These are phyloP conservation scores for Temnothorax nylanderi DNA, from an alignment of 1,140 invertebrate genomes.

Conservation along the genomic window DNA sequence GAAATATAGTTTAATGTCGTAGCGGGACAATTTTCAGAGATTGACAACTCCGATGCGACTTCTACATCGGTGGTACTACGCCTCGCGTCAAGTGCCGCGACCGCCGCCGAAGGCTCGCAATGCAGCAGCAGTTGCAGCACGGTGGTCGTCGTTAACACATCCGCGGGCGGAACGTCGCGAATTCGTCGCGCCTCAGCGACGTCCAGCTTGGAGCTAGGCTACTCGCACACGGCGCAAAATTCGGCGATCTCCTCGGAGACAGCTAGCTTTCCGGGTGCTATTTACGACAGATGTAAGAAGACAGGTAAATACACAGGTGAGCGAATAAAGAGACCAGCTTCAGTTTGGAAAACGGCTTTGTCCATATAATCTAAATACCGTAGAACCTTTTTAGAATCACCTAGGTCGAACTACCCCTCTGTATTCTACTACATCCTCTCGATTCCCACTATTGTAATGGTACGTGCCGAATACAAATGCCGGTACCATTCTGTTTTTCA, in stretches of 20 bases:
- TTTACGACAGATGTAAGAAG: conserved; percentile 85
- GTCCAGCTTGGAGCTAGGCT: conserved; percentile 92
- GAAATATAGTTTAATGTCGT: not conserved
- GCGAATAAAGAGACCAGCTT: not conserved
- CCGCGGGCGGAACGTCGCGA: conserved; percentile 86
- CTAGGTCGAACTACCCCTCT: not conserved
- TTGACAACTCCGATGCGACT: conserved; percentile 76
- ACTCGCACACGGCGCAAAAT: conserved; percentile 93
- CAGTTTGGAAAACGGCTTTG: not conserved
- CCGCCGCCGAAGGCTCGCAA: conserved; percentile 89
- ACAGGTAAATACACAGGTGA: conserved; percentile 81
- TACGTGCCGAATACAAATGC: conserved; percentile 11
- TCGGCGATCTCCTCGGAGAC: conserved; percentile 87
- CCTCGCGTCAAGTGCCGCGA: conserved; percentile 72
- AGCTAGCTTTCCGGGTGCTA: conserved; percentile 83
- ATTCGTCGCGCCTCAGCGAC: conserved; percentile 88
- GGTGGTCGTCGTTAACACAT: conserved; percentile 89
- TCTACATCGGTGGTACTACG: conserved; percentile 67
- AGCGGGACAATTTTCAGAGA: conserved; percentile 74
- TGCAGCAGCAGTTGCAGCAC: conserved; percentile 94
- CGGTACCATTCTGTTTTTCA: not conserved
- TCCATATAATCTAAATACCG: not conserved
- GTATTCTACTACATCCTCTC: not conserved
- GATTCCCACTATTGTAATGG: not conserved
- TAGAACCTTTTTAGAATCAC: not conserved